A percentile compares a stretch with the other conserved stretches of the same genome.
Evolutionary conservation across 2,888 invertebrate genomes (phyloP).

Genomic region (Phania funesta): DNA sequence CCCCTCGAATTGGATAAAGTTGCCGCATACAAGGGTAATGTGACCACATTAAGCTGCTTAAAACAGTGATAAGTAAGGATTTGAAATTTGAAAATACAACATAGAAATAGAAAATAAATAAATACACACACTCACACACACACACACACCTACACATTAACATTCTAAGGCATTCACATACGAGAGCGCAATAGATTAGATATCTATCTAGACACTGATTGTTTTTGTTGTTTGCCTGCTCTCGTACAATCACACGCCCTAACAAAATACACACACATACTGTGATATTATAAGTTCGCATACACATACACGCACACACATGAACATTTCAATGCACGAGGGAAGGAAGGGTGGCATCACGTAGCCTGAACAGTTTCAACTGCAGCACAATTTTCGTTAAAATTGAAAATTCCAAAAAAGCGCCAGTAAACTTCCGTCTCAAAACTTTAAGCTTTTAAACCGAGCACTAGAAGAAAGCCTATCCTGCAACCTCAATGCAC

Average conservation of each 20-base stretch:
- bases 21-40: slow-evolving; percentile 50
- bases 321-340: not conserved
- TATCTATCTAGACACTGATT: not conserved
- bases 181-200: too few relatives aligned
- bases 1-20: slow-evolving; percentile 52
- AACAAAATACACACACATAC: not conserved
- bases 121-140: slow-evolving; percentile 3
- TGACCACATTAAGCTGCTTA: slow-evolving; percentile 66
- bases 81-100: slow-evolving; percentile 25
- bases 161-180: not conserved
- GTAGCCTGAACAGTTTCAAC: too few relatives aligned
- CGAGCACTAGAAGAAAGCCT: too few relatives aligned
- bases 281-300: not conserved
- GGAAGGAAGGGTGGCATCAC: too few relatives aligned
- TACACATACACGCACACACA: not conserved
- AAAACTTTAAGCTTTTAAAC: too few relatives aligned
- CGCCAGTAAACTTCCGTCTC: too few relatives aligned
- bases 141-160: not conserved
- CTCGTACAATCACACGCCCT: slow-evolving; percentile 6
- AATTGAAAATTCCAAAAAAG: too few relatives aligned
- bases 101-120: slow-evolving; percentile 5
- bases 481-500: too few relatives aligned
- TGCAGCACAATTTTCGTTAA: too few relatives aligned
- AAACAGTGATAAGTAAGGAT: slow-evolving; percentile 64
- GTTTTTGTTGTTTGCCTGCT: slow-evolving; percentile 4